Evolutionary conservation across 2,888 invertebrate species (phyloP).

Genomic region (Alitta virens): DNA sequence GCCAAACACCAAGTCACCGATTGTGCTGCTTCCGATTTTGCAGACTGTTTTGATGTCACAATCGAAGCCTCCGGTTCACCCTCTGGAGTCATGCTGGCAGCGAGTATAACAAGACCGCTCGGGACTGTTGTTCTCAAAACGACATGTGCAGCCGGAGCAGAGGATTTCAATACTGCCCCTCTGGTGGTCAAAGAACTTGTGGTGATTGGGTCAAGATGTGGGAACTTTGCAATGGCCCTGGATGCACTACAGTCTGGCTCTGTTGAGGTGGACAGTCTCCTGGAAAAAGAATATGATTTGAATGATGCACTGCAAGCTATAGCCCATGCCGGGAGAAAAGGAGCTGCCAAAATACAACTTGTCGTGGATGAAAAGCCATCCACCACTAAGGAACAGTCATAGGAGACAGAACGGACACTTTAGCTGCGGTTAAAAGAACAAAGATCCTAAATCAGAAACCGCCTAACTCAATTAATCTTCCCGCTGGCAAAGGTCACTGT

Average conservation of each 20-base stretch:
- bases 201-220: conserved; percentile 27
- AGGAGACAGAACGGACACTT: no score
- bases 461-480: no score
- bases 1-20: conserved; percentile 1
- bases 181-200: conserved; percentile 26
- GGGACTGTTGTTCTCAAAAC: conserved; percentile 27
- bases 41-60: conserved; percentile 13
- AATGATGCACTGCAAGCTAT: conserved; percentile 19
- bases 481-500: no score
- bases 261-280: background rate
- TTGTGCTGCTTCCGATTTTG: background rate
- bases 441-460: no score
- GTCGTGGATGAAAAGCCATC: no score
- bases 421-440: no score
- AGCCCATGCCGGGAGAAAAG: conserved; percentile 17
- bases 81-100: conserved; percentile 20
- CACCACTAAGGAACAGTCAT: no score
- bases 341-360: conserved; percentile 24
- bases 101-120: conserved; percentile 19
- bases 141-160: conserved; percentile 21
- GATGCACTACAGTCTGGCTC: conserved; percentile 3
- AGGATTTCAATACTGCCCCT: conserved; percentile 19
- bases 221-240: conserved; percentile 27
- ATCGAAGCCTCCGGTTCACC: conserved; percentile 25
- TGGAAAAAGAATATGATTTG: conserved; percentile 14